Conservation (phyloP, 2,888 invertebrate genomes). For the Bembecia ichneumoniformis region DNA sequence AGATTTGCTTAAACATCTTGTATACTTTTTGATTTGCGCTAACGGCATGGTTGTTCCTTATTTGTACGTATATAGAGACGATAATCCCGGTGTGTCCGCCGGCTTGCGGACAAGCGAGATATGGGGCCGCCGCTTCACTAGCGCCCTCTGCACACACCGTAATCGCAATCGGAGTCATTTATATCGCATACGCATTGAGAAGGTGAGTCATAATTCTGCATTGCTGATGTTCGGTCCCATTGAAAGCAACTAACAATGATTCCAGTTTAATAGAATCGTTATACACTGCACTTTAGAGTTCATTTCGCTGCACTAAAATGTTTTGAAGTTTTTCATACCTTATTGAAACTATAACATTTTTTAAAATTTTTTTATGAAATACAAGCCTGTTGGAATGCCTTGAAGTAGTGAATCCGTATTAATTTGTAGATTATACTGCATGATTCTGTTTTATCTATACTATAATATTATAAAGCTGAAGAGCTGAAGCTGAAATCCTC, state of each 20-base stretch:
- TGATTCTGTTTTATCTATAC: neutral
- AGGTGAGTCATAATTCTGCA: conserved; percentile 29
- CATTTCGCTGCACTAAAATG: neutral
- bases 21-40: neutral
- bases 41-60: neutral
- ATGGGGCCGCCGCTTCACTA: conserved; percentile 66
- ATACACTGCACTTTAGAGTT: neutral
- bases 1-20: too few relatives aligned
- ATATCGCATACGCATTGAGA: conserved; percentile 21
- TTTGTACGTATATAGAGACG: conserved; percentile 75
- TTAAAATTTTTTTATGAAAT: neutral
- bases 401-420: neutral
- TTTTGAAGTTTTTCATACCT: neutral
- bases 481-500: neutral
- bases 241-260: too few relatives aligned
- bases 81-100: conserved; percentile 94
- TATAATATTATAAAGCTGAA: neutral
- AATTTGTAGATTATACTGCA: neutral
- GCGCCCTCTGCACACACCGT: conserved; percentile 25
- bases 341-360: too few relatives aligned
- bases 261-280: neutral
- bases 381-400: neutral
- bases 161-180: conserved; percentile 21
- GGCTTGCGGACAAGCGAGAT: conserved; percentile 83
- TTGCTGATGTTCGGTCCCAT: too few relatives aligned